Conservation (phyloP, 2,888 invertebrate species). For the Hirtodrosophila alboralis region DNA sequence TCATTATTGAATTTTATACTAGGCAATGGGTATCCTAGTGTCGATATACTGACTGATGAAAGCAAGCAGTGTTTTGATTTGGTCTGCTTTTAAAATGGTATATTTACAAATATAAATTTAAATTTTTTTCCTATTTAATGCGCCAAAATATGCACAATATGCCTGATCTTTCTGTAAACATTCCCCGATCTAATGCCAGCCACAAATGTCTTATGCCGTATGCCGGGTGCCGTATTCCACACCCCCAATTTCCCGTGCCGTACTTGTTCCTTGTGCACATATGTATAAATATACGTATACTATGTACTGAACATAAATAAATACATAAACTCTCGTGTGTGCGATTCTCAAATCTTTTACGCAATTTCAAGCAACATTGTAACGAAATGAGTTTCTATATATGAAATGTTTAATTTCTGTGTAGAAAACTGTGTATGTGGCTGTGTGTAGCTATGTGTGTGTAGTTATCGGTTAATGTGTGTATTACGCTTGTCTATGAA, state of each 20-base stretch:
- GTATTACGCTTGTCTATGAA: conserved; percentile 44
- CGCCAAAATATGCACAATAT: conserved; percentile 25
- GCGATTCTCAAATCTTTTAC: conserved; percentile 56
- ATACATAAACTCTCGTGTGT: conserved; percentile 25
- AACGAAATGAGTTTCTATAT: conserved; percentile 39
- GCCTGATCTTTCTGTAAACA: conserved; percentile 27
- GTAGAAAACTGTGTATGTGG: conserved; percentile 11
- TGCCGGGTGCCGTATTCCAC: no score
- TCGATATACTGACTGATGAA: no score
- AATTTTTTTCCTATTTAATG: conserved; percentile 10
- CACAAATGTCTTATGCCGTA: conserved; percentile 1
- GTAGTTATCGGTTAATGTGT: conserved; percentile 32
- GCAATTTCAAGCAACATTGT: conserved; percentile 65
- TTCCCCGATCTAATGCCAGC: conserved; percentile 12
- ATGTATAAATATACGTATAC: background rate
- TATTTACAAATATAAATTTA: background rate
- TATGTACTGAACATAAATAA: conserved; percentile 22
- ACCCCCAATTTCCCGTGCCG: background rate
- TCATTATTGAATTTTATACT: no score
- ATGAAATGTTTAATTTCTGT: conserved; percentile 27
- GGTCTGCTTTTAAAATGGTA: conserved; percentile 3
- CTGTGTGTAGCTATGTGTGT: conserved; percentile 10
- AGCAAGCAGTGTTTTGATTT: conserved; percentile 11
- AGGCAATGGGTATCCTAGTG: no score
- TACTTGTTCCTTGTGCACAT: background rate